phyloP scores from a whole-genome alignment of 23 tunicate genomes.

The Styela plicata region DNA sequence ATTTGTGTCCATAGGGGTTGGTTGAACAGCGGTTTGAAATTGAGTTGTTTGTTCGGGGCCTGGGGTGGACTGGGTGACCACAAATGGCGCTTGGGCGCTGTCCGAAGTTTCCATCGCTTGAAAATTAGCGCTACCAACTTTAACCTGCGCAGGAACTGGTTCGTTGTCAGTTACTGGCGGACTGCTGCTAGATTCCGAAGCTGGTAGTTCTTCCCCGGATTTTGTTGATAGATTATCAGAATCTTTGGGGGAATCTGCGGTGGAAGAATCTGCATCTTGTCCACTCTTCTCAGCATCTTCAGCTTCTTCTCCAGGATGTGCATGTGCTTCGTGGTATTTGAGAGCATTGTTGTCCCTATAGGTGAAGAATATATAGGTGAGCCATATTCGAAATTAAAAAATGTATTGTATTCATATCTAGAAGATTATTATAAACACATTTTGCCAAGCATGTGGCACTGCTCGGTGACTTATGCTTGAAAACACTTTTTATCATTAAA shows the following conservation, averaged over 20 bases:
- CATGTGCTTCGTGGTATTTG: constrained; percentile 80
- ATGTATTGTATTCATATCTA: no score
- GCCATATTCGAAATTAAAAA: no score
- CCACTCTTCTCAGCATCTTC: constrained; percentile 20
- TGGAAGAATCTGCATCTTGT: background rate
- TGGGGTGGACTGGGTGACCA: constrained; percentile 2
- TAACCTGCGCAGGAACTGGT: background rate
- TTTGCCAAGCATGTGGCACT: no score
- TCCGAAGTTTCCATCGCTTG: constrained; percentile 9
- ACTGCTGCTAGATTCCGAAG: background rate
- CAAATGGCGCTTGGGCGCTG: constrained; percentile 3
- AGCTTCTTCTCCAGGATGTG: constrained; percentile 45
- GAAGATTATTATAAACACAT: no score
- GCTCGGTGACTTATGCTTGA: no score
- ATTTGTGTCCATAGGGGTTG: background rate
- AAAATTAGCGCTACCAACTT: background rate
- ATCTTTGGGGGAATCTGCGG: constrained; percentile 26
- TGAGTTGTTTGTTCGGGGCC: background rate
- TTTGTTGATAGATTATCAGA: constrained; percentile 7
- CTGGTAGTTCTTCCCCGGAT: constrained; percentile 1
- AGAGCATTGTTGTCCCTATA: constrained; percentile 56
- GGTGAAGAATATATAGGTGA: no score
- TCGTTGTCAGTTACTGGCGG: background rate
- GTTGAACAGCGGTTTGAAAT: no score
- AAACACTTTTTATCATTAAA: no score